phyloP scores from a whole-genome alignment of 1,140 invertebrate genomes.

The Littorina saxatilis region DNA sequence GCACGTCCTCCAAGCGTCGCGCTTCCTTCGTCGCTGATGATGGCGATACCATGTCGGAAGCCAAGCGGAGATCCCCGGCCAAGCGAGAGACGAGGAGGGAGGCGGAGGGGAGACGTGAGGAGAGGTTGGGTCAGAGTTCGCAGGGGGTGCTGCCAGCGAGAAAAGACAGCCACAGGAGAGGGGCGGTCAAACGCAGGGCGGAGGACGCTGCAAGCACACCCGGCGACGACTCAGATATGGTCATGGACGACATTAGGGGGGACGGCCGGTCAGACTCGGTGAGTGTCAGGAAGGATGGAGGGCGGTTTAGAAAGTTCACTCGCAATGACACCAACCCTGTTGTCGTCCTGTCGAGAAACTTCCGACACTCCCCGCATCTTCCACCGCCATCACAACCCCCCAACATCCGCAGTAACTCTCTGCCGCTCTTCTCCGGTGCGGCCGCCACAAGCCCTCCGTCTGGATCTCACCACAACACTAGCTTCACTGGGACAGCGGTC shows the following conservation, averaged over 20 bases:
- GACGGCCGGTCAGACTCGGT: background rate
- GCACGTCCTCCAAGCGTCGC: background rate
- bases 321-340: background rate
- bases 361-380: background rate
- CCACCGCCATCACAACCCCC: background rate
- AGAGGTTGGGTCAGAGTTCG: background rate
- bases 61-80: background rate
- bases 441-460: background rate
- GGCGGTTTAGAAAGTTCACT: background rate
- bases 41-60: background rate
- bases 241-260: background rate
- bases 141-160: background rate
- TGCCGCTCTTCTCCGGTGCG: background rate
- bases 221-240: background rate
- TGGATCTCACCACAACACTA: background rate
- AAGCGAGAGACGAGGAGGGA: background rate
- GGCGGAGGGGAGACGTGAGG: background rate
- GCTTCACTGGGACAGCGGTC: background rate
- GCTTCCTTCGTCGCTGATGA: background rate
- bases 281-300: constrained; percentile 23
- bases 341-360: background rate
- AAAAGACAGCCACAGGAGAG: background rate
- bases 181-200: background rate
- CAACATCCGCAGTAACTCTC: background rate
- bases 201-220: background rate